phyloP scores from a whole-genome alignment of 2,797 vertebrate species.

The Oreochromis grahami region DNA sequence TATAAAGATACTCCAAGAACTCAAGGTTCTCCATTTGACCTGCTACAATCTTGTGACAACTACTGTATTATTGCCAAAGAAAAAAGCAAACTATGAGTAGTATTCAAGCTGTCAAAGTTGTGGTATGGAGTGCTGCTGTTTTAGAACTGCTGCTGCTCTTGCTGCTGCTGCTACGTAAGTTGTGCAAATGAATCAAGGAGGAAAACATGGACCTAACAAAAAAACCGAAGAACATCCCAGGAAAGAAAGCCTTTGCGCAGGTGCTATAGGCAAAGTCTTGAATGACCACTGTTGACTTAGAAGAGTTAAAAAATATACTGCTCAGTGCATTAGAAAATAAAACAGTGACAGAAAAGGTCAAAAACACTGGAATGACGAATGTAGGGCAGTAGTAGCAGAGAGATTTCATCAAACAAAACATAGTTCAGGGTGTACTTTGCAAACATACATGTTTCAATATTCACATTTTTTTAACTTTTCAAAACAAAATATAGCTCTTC shows the following conservation, averaged over 20 bases:
- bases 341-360: slow-evolving; percentile 29
- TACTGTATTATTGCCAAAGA: slow-evolving; percentile 78
- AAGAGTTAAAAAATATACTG: slow-evolving; percentile 38
- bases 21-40: slow-evolving; percentile 51
- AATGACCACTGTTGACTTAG: not conserved
- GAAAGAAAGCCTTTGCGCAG: slow-evolving; percentile 41
- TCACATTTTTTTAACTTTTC: slow-evolving; percentile 77
- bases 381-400: slow-evolving; percentile 77
- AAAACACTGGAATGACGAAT: slow-evolving; percentile 56
- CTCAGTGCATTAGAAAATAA: slow-evolving; percentile 31
- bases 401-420: slow-evolving; percentile 77
- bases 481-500: slow-evolving; percentile 86
- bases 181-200: slow-evolving; percentile 65
- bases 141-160: slow-evolving; percentile 49
- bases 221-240: slow-evolving; percentile 5
- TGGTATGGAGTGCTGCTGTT: slow-evolving; percentile 50
- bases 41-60: slow-evolving; percentile 75
- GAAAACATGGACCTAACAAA: slow-evolving; percentile 17
- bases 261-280: slow-evolving; percentile 46
- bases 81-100: slow-evolving; percentile 55
- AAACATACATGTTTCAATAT: slow-evolving; percentile 79
- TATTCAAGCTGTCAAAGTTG: slow-evolving; percentile 55
- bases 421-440: slow-evolving; percentile 75
- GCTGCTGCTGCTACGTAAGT: slow-evolving; percentile 66
- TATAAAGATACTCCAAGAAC: slow-evolving; percentile 35